Conservation (phyloP, 92 coral and sea anemone species). For the Epizoanthus rinbou region DNA sequence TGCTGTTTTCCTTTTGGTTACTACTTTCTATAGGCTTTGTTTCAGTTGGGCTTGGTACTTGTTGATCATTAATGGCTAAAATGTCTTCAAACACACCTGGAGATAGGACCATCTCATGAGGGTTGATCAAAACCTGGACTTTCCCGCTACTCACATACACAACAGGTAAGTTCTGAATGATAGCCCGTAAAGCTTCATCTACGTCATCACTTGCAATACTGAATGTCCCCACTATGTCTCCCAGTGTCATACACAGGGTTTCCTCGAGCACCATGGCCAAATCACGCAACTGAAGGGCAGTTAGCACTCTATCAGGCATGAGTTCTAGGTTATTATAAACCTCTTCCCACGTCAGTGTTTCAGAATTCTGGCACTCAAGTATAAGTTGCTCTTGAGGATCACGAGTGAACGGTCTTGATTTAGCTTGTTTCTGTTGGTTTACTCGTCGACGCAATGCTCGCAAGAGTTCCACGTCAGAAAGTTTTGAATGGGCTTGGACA, state of each 20-base stretch:
- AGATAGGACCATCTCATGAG: conserved; percentile 26
- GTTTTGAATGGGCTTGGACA: conserved; percentile 8
- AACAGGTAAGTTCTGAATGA: conserved; percentile 42
- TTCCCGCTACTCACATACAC: conserved; percentile 32
- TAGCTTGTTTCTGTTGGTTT: conserved; percentile 23
- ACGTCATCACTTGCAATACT: conserved; percentile 34
- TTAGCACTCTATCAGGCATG: conserved; percentile 1
- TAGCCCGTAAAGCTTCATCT: conserved; percentile 16
- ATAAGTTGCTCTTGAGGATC: conserved; percentile 5
- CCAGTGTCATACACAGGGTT: conserved; percentile 5
- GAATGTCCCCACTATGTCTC: conserved; percentile 29
- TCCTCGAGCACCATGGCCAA: conserved; percentile 31
- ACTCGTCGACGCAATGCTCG: conserved; percentile 14
- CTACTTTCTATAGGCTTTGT: conserved; percentile 4
- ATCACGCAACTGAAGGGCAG: background rate
- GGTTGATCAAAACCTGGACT: conserved; percentile 25
- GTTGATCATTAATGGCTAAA: conserved; percentile 20
- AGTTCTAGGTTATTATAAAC: conserved; percentile 30
- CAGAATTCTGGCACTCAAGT: conserved; percentile 25
- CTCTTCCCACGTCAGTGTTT: conserved; percentile 29
- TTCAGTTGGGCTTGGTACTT: conserved; percentile 14
- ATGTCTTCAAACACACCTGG: conserved; percentile 27
- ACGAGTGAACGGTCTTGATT: conserved; percentile 23
- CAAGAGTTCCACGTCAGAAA: background rate
- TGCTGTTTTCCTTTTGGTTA: conserved; percentile 8